Base-by-base conservation (phyloP, 2,113 vertebrate species). In the Pedionomus torquatus region DNA sequence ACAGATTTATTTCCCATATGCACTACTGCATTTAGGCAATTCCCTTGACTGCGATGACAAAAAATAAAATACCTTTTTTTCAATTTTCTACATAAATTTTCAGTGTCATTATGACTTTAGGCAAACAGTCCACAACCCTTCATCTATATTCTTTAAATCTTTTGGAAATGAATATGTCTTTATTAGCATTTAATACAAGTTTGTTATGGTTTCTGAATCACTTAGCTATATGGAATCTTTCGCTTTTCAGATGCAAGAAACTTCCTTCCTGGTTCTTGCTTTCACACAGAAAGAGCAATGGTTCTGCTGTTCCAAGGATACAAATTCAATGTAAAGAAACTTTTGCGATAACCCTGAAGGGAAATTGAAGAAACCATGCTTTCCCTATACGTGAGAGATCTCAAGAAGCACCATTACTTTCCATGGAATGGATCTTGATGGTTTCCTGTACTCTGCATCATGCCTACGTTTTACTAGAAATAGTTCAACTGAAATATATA, bases 361-460 rank as follows among this genome's bases (percentile, higher is more conserved):
- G 12, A 52, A 63, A 9, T 58, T 11, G 44, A 74, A 91, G 23
- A 7, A 89, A 43, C 4, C 5, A 51, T 43, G 18, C 1, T 9
- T 71, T 51, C 71, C 31, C 20, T 81, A 35, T 64, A 23, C 1
- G 0, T 28, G 5, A 69, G 33, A 54, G 15, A 55, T 24, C 41
- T 93, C 43, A 60, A 11, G 77, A 71, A 66, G 37, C 44, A 11
- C 7, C 39, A 37, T 3, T 5, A 17, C 2, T 58, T 87, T 76
- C 37, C 48, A 44, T 24, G 5, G 58, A 28, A 44, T 9, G 17
- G 4, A 7, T 63, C 30, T 68, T 37, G 30, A 63, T 24, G 37
- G 3, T 4, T 60, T 60, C 23, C 19, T 63, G 16, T 48, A 20
- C 7, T 87, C 11, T 0, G 0, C 6, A 23, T 8, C 6, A 0